Evolutionary conservation across 2,113 vertebrate genomes (phyloP), one percentile per base, ranked within the genome.

Genomic region (Zeus faber): DNA sequence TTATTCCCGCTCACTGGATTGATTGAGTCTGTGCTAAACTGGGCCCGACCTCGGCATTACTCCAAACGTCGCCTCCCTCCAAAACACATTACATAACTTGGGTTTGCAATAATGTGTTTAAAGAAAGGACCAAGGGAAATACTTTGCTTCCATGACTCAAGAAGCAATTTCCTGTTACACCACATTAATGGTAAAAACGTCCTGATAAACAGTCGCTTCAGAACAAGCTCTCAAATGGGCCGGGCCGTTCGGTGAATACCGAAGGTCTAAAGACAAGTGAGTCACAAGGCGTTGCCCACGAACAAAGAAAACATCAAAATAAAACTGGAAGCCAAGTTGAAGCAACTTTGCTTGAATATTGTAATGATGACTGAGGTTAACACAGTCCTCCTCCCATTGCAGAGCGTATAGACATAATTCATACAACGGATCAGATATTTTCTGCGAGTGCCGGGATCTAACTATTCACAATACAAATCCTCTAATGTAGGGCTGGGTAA

Each of bases 261-360:
- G 46, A 61, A 25, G 31, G 21, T 41, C 54, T 5, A 25, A 1
- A 2, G 14, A 6, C n/a, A 37, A 27, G 57, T 72, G 44, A 70
- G 40, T 67, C 68, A 70, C 21, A 21, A 22, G 48, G 8, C 46
- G 45, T 54, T 49, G 33, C 17, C 65, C 50, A 56, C 67, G 50
- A 73, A 41, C 37, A 54, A 62, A 57, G 46, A 17, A 56, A 51
- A 73, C 27, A n/a, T 16, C 18, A 4, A 22, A 47, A 66, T 0
- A 37, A 21, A 62, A 43, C 10, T 27, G 45, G 27, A 50, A 51
- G 62, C 62, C 20, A 49, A 4, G 49, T 55, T 67, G 47, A 70
- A 75, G 72, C 27, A 64, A 5, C n/a, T n/a, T n/a, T n/a, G n/a
- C n/a, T n/a, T n/a, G n/a, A n/a, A n/a, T n/a, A n/a, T n/a, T n/a